Base-by-base conservation (phyloP, 2,888 invertebrate species). In the Ornithoptera priamus region DNA sequence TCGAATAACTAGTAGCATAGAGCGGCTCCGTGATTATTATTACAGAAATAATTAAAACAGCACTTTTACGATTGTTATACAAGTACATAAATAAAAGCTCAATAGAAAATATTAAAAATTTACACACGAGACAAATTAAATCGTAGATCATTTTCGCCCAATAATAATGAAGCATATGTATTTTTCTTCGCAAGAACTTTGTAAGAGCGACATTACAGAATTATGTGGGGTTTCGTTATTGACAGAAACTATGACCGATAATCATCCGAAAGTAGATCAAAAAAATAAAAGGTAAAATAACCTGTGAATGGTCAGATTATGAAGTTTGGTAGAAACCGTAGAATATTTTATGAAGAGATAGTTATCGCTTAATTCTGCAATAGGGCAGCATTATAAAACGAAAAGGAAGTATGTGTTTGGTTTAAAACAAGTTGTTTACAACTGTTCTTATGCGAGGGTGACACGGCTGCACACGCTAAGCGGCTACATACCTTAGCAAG, bases 341-440 rank as follows among this genome's bases (percentile, higher is more conserved):
- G n/a, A 69, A 46, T 18, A 30, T 58, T 57, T 30, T 4, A 4
- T 4, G 30, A 63, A 56, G 24, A 70, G 53, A 63, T 66, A 62
- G 63, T 64, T 67, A 67, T 57, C 20, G 56, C 24, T 1, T 7
- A 50, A 39, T 67, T 60, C 53, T 61, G 18, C 10, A 70, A 79
- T 75, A 78, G 78, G 79, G 80, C 80, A 39, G 39, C 81, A 81
- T 81, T 67, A 70, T 70, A 70, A 67, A 70, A 63, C 67, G 64
- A 67, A 67, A 70, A 67, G 64, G 64, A 67, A 70, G 60, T 60
- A 67, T 67, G 70, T 70, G 67, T 67, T 67, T 24, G 67, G 60
- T 67, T 80, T 80, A 77, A 85, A 86, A 84, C 83, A 83, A 81
- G 79, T 85, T 85, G 86, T 86, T 87, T 86, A 86, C 85, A 85